phyloP scores from a whole-genome alignment of 2,888 invertebrate genomes.

The Agrilus mali region DNA sequence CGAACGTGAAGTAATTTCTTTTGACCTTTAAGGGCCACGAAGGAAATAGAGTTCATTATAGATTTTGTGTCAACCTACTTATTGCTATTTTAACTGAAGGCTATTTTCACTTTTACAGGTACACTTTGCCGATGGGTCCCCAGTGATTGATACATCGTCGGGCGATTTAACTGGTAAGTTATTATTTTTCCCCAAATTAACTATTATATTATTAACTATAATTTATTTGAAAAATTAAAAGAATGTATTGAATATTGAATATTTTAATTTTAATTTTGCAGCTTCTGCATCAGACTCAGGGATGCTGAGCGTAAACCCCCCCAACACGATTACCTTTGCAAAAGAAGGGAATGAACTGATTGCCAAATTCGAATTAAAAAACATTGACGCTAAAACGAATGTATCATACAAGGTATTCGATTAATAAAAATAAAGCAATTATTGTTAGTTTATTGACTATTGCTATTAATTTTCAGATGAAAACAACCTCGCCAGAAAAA shows the following conservation, averaged over 20 bases:
- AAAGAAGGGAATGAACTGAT: constrained; percentile 53
- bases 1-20: too few species aligned
- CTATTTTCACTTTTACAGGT: constrained; percentile 34
- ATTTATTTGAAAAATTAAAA: too few species aligned
- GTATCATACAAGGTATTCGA: constrained; percentile 53
- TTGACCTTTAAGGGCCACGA: too few species aligned
- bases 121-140: constrained; percentile 50
- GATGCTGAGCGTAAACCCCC: constrained; percentile 50
- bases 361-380: constrained; percentile 56
- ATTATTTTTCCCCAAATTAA: too few species aligned
- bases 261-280: not conserved
- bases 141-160: constrained; percentile 23
- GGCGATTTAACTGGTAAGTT: not conserved
- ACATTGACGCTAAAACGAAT: constrained; percentile 40
- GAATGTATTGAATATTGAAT: too few species aligned
- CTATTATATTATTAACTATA: too few species aligned
- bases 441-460: not conserved
- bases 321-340: constrained; percentile 57
- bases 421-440: not conserved
- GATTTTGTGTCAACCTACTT: too few species aligned
- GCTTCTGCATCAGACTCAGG: constrained; percentile 33
- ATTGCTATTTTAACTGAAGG: constrained; percentile 4
- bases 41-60: too few species aligned
- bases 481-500: constrained; percentile 92
- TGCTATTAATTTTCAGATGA: constrained; percentile 51